phyloP scores from a whole-genome alignment of 2,888 invertebrate species.

The Cryptus viduatorius region DNA sequence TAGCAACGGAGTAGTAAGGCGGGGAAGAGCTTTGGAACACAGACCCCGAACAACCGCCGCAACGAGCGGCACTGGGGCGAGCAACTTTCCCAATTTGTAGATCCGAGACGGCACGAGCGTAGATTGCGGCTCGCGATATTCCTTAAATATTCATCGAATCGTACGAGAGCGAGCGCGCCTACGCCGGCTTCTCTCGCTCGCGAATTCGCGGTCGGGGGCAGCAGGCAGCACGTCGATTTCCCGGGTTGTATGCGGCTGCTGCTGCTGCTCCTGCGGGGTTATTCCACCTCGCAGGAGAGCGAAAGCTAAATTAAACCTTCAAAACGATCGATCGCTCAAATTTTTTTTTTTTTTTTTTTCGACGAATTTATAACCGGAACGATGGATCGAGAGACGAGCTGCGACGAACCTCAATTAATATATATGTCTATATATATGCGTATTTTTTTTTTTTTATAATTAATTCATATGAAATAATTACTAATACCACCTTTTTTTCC shows the following conservation, averaged over 20 bases:
- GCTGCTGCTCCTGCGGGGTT: not conserved
- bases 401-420: no score
- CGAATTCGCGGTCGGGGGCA: constrained; percentile 5
- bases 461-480: no score
- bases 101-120: constrained; percentile 70
- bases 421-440: no score
- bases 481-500: no score
- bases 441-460: no score
- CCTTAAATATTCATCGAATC: constrained; percentile 79
- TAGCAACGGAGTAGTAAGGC: constrained; percentile 3
- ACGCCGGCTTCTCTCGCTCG: not conserved
- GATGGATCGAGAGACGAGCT: no score
- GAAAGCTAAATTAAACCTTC: not conserved
- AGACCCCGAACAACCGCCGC: constrained; percentile 8
- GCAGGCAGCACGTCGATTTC: constrained; percentile 20
- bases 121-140: constrained; percentile 69
- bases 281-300: not conserved
- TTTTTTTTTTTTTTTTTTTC: no score
- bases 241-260: not conserved
- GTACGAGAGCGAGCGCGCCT: constrained; percentile 47
- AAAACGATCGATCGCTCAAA: no score
- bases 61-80: constrained; percentile 49
- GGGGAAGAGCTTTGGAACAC: not conserved
- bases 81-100: constrained; percentile 80
- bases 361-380: no score